Conservation (phyloP, 2,113 vertebrate species). For the Eolophus roseicapilla region DNA sequence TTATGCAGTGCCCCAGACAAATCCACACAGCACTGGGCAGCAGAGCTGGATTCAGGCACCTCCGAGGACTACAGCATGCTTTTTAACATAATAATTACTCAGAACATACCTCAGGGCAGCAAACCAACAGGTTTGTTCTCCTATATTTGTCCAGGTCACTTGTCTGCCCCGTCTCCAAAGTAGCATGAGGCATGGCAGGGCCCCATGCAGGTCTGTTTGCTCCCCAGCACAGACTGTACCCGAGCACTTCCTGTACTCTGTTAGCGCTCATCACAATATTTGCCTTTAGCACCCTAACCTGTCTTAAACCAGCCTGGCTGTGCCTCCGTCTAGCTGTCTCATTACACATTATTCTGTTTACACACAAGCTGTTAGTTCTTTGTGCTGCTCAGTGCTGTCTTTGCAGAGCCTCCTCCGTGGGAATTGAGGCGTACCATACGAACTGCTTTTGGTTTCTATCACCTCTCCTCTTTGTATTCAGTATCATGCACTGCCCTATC, state of each 20-base stretch:
- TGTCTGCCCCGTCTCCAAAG: not conserved
- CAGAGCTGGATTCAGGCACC: not conserved
- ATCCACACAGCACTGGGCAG: not conserved
- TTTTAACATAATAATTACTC: not conserved
- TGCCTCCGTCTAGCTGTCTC: not conserved
- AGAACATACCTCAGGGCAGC: not conserved
- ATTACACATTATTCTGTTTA: not conserved
- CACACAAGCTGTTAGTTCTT: not conserved
- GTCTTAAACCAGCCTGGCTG: not conserved
- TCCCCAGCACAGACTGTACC: not conserved
- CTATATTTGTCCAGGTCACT: not conserved
- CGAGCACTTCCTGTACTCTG: not conserved
- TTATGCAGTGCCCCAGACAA: not conserved
- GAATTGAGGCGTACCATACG: rapidly evolving
- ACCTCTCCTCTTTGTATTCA: not conserved
- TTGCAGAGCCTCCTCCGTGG: not conserved
- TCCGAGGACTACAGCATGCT: rapidly evolving
- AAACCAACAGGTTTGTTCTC: not conserved
- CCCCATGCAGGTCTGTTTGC: not conserved
- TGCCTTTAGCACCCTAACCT: not conserved
- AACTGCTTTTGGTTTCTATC: not conserved
- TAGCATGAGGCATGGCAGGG: not conserved
- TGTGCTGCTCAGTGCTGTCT: not conserved
- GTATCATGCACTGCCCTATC: not conserved
- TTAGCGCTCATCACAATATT: not conserved